A percentile compares a stretch with the other conserved stretches of the same genome.
phyloP scores from a whole-genome alignment of 2,888 invertebrate genomes.

The Anthrax anthrax region DNA sequence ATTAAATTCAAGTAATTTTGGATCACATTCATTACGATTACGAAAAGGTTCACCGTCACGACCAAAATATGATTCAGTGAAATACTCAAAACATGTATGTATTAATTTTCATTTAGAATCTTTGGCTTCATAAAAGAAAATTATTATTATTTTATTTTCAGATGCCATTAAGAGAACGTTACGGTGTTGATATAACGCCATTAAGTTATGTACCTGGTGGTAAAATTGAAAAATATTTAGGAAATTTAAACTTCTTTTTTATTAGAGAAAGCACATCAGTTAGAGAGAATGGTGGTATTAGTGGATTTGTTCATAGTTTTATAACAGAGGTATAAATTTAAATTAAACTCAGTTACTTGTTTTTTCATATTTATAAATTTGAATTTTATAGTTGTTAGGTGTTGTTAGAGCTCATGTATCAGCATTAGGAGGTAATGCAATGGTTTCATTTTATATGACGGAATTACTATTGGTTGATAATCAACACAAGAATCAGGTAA shows the following conservation, averaged over 20 bases:
- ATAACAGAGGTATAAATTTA: constrained; percentile 62
- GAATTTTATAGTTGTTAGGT: constrained; percentile 47
- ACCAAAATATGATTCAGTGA: constrained; percentile 19
- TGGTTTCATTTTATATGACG: constrained; percentile 86
- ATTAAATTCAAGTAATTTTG: constrained; percentile 18
- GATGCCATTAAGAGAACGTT: constrained; percentile 29
- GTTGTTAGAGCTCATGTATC: constrained; percentile 87
- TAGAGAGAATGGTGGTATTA: constrained; percentile 79
- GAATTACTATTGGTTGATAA: constrained; percentile 84
- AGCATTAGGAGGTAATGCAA: constrained; percentile 86
- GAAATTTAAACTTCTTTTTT: constrained; percentile 86
- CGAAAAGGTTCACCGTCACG: constrained; percentile 42
- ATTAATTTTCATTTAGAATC: neutral
- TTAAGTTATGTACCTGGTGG: constrained; percentile 65
- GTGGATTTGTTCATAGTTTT: constrained; percentile 89
- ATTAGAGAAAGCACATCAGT: constrained; percentile 89
- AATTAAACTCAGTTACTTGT: too few relatives aligned
- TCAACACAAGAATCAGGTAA: constrained; percentile 92
- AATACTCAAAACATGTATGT: constrained; percentile 12
- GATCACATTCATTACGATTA: constrained; percentile 34
- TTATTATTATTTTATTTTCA: constrained; percentile 10
- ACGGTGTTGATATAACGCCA: constrained; percentile 68
- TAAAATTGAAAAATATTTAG: constrained; percentile 65
- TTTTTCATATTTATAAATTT: neutral
- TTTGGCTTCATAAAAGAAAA: constrained; percentile 4